Conservation (phyloP, 2,113 vertebrate species). For the Rynchops niger region DNA sequence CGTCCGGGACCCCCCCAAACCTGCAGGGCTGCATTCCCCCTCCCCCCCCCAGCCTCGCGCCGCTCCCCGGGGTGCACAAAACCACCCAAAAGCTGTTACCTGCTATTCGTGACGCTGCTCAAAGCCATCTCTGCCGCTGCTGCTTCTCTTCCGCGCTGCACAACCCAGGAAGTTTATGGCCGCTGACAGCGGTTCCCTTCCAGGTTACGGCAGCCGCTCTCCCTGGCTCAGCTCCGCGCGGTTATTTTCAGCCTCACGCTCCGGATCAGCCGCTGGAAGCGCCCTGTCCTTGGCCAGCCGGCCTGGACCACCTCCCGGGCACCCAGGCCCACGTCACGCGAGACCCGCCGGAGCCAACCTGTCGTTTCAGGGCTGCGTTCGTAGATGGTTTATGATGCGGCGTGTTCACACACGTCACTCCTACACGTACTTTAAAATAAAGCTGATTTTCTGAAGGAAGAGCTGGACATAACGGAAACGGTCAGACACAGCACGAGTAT, state of each 20-base stretch:
- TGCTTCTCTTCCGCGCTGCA: neutral
- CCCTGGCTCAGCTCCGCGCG: neutral
- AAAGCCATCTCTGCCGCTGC: neutral
- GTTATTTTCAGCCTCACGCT: neutral
- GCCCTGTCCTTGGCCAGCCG: accelerated
- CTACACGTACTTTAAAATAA: accelerated
- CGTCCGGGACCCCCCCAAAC: neutral
- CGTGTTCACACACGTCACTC: accelerated
- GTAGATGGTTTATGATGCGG: accelerated
- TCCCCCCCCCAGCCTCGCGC: accelerated
- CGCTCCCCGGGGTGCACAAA: accelerated
- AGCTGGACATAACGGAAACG: no score
- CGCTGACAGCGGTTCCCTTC: neutral
- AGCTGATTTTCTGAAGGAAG: neutral
- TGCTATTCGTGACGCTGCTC: accelerated
- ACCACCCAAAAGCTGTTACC: accelerated
- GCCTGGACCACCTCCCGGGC: accelerated
- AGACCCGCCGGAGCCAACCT: accelerated
- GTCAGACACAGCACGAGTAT: neutral
- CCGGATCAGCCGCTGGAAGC: accelerated
- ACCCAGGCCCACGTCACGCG: accelerated
- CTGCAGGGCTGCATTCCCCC: neutral
- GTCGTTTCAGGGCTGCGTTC: accelerated
- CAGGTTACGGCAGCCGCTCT: neutral
- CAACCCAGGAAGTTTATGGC: conserved; percentile 1